Evolutionary conservation across 2,113 vertebrate genomes (phyloP), one percentile per base, ranked within the genome.

Genomic region (Gadus macrocephalus): DNA sequence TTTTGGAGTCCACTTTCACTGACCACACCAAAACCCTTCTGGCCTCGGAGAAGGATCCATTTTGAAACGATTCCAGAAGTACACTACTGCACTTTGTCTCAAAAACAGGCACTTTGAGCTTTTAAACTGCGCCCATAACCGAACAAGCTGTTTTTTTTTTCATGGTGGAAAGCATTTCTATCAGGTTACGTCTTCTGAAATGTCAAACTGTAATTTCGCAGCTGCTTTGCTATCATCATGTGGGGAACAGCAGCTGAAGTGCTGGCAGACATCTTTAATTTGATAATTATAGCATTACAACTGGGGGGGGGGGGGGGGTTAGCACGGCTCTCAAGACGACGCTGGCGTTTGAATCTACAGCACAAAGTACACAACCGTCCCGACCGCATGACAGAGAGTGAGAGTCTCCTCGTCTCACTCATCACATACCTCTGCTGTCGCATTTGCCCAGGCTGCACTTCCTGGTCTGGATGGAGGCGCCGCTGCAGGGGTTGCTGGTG

Each of bases 391-490:
- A 38, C 28, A 6, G 42, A 49, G 42, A 49, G 42, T 2, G 42
- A 49, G 12, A 11, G 42, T 49, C 42, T 42, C 38, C 2, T 49
- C 8, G 8, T 49, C 42, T 49, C 42, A 2, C 42, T 49, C 31
- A 71, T 66, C 0, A 16, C 12, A 55, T 82, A 99, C 97, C 93
- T 71, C 96, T 94, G 62, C 93, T 91, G 86, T 98, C 96, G 1
- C 97, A 99, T 84, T 93, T 96, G 71, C 93, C 90, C 80, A 95
- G 89, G 78, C 92, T 96, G 83, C 97, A 99, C 49, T 93, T 94
- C 70, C 96, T 94, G 0, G 97, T 98, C 87, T 99, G 97, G 85
- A 99, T 98, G 64, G 96, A 98, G 0, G 97, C 90, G 3, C 97
- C 97, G 3, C 86, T 86, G 77, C 97, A 99, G 66, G 94, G 93